Percentiles rank a stretch among this genome's conserved stretches.
phyloP scores from a whole-genome alignment of 2,797 vertebrate species.

The Pterois miles region DNA sequence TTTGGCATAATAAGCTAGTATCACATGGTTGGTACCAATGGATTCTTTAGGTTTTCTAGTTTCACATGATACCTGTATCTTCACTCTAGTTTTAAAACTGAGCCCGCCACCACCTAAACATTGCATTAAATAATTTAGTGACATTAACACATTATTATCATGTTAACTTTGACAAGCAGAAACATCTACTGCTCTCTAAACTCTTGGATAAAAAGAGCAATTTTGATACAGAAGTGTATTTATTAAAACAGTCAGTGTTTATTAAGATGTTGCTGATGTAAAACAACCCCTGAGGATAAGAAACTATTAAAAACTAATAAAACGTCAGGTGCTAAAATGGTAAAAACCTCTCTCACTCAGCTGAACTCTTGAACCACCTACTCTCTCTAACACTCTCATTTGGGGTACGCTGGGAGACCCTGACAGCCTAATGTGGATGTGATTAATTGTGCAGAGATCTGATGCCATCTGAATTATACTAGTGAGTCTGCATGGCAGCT shows the following conservation, averaged over 20 bases:
- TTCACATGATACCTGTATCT: too few relatives aligned
- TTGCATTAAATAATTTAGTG: too few relatives aligned
- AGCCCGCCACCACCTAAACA: too few relatives aligned
- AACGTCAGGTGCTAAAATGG: slow-evolving; percentile 31
- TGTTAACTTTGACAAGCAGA: too few relatives aligned
- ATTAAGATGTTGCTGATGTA: slow-evolving; percentile 5
- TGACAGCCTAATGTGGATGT: slow-evolving; percentile 63
- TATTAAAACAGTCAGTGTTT: not conserved
- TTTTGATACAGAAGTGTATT: not conserved
- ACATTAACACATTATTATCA: too few relatives aligned
- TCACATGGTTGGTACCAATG: too few relatives aligned
- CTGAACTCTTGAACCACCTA: slow-evolving; percentile 57
- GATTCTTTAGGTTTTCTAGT: too few relatives aligned
- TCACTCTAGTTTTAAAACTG: too few relatives aligned
- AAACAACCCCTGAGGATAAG: slow-evolving; percentile 6
- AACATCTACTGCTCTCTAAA: not conserved
- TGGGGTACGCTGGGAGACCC: slow-evolving; percentile 52
- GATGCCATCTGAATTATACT: slow-evolving; percentile 59
- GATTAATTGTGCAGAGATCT: slow-evolving; percentile 61
- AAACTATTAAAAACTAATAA: slow-evolving; percentile 30
- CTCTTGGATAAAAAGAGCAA: not conserved
- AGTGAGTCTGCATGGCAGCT: slow-evolving; percentile 47
- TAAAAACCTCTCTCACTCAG: slow-evolving; percentile 37
- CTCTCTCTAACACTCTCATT: slow-evolving; percentile 45
- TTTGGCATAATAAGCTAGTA: too few relatives aligned